Evolutionary conservation across 2,113 vertebrate genomes (phyloP), one percentile per base, ranked within the genome.

Genomic region (Hipposideros armiger): DNA sequence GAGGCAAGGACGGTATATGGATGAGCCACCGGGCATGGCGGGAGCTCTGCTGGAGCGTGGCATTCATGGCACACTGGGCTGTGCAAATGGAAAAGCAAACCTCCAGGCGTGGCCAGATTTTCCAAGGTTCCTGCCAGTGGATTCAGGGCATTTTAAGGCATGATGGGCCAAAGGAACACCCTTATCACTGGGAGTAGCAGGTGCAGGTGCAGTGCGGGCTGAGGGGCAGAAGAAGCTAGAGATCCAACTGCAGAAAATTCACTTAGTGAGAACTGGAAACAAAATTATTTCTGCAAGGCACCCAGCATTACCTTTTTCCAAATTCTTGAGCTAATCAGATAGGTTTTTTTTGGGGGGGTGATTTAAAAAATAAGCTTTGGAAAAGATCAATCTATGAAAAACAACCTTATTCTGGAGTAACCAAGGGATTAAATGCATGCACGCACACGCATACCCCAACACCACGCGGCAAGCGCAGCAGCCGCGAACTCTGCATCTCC

Each of bases 261-360:
- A 91, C 91, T 90, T 22, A 30, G n/a, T 74, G 88, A 45, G 92
- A 70, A 92, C 24, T 74, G 83, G 95, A 97, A 97, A 93, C 42
- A 82, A 93, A 97, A 95, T 87, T 94, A 95, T 15, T 91, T 92
- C 93, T 97, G 50, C 86, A 93, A 95, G 96, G 87, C 60, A 85
- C 64, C 66, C 90, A 90, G 87, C 77, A 90, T 94, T 80, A 82
- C 66, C 78, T 91, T 92, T 73, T 45, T 84, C 54, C 36, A 89
- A 96, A 86, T 83, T 87, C 82, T 76, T 20, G 77, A 87, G 72
- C 72, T 83, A 42, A 47, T 76, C 56, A 36, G 36, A 67, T 86
- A 77, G 32, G 66, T 84, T 97, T 97, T 50, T 72, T 84, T 97
- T 97, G 94, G 95, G 70, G 95, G 70, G 85, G 94, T 98, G 96